These are phyloP conservation scores for Ips nitidus DNA, from an alignment of 1,140 invertebrate species.

Conservation along the genomic window DNA sequence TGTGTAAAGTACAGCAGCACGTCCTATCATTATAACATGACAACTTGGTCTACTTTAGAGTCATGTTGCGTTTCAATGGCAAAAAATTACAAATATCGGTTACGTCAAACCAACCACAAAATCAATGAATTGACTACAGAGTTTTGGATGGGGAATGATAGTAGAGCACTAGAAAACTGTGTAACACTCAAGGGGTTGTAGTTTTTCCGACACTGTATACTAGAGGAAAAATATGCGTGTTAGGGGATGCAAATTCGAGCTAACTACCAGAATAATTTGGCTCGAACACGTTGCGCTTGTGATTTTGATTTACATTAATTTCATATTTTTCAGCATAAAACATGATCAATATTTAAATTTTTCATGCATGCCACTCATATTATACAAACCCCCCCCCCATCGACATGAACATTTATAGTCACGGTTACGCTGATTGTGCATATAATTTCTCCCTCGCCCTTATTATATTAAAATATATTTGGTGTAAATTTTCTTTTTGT, in stretches of 20 bases:
- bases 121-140: background rate
- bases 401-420: constrained; percentile 35
- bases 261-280: constrained; percentile 53
- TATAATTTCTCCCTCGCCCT: constrained; percentile 14
- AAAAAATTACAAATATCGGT: no score
- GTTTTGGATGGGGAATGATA: background rate
- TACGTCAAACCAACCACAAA: no score
- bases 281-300: constrained; percentile 52
- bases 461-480: background rate
- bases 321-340: constrained; percentile 53
- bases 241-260: constrained; percentile 50
- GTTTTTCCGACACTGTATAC: constrained; percentile 8
- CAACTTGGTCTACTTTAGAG: no score
- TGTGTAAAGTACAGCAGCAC: no score
- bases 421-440: constrained; percentile 39
- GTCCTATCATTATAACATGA: no score
- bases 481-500: background rate
- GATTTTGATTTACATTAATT: constrained; percentile 55
- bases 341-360: constrained; percentile 50
- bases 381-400: background rate
- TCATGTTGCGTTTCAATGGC: no score
- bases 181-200: constrained; percentile 1
- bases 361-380: constrained; percentile 38
- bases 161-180: background rate
- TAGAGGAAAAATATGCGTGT: constrained; percentile 42